Conservation (phyloP, 2,888 invertebrate genomes). For the Lacanobia wlatinum region DNA sequence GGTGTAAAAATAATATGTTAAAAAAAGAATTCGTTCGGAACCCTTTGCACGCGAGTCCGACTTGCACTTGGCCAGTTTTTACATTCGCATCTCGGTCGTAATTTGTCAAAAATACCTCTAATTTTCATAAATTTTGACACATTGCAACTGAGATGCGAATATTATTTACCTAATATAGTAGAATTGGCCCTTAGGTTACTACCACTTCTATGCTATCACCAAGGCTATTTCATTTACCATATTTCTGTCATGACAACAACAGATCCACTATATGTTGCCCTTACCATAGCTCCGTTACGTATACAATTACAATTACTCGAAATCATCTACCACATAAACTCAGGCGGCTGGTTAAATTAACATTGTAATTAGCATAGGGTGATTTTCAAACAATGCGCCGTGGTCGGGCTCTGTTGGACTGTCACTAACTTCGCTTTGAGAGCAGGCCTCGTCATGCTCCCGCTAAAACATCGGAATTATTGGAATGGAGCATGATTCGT, state of each 20-base stretch:
- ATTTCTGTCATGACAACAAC: neutral
- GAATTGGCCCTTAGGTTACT: no score
- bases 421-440: constrained; percentile 46
- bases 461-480: constrained; percentile 27
- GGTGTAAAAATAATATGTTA: no score
- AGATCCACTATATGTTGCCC: neutral
- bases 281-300: neutral
- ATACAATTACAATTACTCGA: constrained; percentile 5
- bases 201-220: no score
- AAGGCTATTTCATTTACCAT: no score
- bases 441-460: constrained; percentile 12
- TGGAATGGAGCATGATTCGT: constrained; percentile 21
- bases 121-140: no score
- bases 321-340: constrained; percentile 4
- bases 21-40: no score
- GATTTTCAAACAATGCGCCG: constrained; percentile 18
- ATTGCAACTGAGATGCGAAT: no score
- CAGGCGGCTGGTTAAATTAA: constrained; percentile 26
- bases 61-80: no score
- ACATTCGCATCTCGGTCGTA: no score
- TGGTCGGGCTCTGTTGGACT: constrained; percentile 11
- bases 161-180: no score
- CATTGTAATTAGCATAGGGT: constrained; percentile 31
- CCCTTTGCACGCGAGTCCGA: no score
- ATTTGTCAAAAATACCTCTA: no score